phyloP scores from a whole-genome alignment of 2,888 invertebrate genomes.

The Clusia tigrina region DNA sequence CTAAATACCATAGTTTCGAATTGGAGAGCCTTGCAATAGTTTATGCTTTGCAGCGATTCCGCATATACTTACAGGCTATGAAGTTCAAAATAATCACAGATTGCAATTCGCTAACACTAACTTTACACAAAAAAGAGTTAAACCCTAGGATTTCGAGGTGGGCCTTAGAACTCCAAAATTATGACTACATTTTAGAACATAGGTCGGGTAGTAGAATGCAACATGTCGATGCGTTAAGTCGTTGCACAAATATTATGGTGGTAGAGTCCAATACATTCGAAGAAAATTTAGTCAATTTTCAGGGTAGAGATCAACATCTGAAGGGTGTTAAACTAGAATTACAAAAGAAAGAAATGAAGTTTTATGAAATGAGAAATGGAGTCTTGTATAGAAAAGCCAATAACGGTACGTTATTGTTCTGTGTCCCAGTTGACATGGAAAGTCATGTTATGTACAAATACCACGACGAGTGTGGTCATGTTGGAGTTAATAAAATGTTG shows the following conservation, averaged over 20 bases:
- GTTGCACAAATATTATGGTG: slow-evolving; percentile 12
- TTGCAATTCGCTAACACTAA: slow-evolving; percentile 40
- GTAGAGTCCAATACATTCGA: not conserved
- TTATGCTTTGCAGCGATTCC: slow-evolving; percentile 43
- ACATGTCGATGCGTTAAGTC: slow-evolving; percentile 50
- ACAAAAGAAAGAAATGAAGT: not conserved
- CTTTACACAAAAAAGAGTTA: slow-evolving; percentile 36
- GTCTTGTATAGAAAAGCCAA: not conserved
- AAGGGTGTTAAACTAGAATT: not conserved
- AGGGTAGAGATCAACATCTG: not conserved
- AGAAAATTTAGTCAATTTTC: not conserved
- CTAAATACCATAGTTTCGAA: slow-evolving; percentile 48
- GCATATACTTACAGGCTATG: slow-evolving; percentile 41
- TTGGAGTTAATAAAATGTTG: not conserved
- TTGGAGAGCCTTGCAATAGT: slow-evolving; percentile 46
- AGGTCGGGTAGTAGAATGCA: slow-evolving; percentile 38
- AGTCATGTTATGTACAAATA: not conserved
- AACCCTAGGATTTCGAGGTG: slow-evolving; percentile 38
- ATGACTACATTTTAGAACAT: slow-evolving; percentile 37
- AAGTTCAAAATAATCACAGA: slow-evolving; percentile 45
- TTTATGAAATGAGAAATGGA: not conserved
- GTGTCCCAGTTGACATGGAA: slow-evolving; percentile 15
- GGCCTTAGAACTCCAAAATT: slow-evolving; percentile 37
- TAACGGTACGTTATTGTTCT: slow-evolving; percentile 10
- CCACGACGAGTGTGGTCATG: slow-evolving; percentile 11